Conservation (phyloP, 2,888 invertebrate genomes). For the Polymixis flavicincta region DNA sequence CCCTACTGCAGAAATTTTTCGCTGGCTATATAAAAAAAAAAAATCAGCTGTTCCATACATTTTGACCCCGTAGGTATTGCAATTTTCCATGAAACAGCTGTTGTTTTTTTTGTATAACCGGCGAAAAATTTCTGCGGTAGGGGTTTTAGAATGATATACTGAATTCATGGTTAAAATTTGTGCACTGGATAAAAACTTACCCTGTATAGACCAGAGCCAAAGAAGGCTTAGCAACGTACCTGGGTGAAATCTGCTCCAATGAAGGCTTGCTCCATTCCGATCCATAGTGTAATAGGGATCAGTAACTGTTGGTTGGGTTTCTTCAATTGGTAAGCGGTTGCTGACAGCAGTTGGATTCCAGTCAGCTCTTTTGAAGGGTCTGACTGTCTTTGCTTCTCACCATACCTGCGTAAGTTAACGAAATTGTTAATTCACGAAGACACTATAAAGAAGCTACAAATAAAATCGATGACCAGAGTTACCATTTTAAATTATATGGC, state of each 20-base stretch:
- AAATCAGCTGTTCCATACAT: too few species aligned
- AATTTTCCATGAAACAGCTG: too few species aligned
- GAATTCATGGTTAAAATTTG: too few species aligned
- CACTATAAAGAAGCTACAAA: background rate
- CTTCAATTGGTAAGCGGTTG: constrained; percentile 97
- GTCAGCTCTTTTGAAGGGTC: constrained; percentile 94
- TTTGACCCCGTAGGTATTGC: too few species aligned
- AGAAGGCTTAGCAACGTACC: constrained; percentile 80
- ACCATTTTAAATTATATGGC: background rate
- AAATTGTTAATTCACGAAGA: background rate
- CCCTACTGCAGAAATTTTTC: too few species aligned
- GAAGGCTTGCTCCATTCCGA: constrained; percentile 99
- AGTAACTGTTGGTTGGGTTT: constrained; percentile 97
- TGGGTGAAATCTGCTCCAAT: constrained; percentile 97
- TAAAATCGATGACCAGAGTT: background rate
- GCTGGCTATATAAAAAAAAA: too few species aligned
- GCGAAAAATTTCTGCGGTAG: too few species aligned
- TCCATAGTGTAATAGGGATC: constrained; percentile 98
- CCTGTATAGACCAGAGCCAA: background rate
- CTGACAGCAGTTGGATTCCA: constrained; percentile 95
- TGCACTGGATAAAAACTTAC: too few species aligned
- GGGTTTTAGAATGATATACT: too few species aligned
- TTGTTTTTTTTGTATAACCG: too few species aligned
- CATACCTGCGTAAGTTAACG: constrained; percentile 91
- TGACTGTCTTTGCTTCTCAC: constrained; percentile 94